phyloP scores from a whole-genome alignment of 2,888 invertebrate genomes.

The Yponomeuta evonymella region DNA sequence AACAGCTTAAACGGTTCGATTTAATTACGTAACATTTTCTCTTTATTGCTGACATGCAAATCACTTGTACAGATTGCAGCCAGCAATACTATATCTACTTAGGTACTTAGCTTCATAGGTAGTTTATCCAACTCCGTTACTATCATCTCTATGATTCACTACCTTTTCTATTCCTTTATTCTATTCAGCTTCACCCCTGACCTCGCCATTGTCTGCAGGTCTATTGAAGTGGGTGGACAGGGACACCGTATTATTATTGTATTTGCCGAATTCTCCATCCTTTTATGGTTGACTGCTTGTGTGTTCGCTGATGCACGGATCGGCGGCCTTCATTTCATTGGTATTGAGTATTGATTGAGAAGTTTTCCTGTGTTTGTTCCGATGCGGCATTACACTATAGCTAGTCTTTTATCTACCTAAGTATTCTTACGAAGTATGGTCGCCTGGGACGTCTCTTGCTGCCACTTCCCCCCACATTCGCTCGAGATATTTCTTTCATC shows the following conservation, averaged over 20 bases:
- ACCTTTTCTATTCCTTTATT: background rate
- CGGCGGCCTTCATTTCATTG: background rate
- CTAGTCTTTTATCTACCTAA: background rate
- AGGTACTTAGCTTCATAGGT: background rate
- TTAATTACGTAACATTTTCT: no score
- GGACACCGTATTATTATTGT: conserved; percentile 16
- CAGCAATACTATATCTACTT: background rate
- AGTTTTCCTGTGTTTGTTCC: background rate
- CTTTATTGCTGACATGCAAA: no score
- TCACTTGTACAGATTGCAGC: no score
- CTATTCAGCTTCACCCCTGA: conserved; percentile 27
- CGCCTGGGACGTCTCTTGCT: no score
- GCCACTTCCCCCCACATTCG: no score
- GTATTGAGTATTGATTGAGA: background rate
- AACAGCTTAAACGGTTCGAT: no score
- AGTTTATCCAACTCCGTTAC: background rate
- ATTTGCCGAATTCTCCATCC: background rate
- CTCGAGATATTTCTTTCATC: no score
- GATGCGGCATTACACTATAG: background rate
- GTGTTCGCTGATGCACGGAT: conserved; percentile 2
- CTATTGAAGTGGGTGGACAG: conserved; percentile 22
- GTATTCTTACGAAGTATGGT: no score
- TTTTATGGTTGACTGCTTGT: conserved; percentile 4
- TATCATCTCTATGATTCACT: conserved; percentile 12
- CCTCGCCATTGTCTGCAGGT: conserved; percentile 24